Conservation (phyloP, 2,797 vertebrate genomes). For the Carcharodon carcharias region DNA sequence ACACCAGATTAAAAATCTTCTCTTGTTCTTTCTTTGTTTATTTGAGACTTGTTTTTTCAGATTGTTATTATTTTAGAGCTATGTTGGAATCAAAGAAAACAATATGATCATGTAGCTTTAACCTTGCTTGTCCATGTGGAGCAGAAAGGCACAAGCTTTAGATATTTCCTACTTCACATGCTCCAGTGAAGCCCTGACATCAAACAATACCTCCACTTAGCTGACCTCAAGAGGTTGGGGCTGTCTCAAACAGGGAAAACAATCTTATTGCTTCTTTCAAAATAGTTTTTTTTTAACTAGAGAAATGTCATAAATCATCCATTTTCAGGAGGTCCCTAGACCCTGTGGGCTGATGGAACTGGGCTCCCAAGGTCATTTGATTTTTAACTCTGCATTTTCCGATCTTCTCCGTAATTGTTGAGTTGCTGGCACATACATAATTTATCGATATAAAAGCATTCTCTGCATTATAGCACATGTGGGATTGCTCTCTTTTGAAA, state of each 20-base stretch:
- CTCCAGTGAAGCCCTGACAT: background rate
- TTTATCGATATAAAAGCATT: background rate
- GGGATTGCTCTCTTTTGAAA: background rate
- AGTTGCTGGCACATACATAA: background rate
- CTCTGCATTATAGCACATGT: background rate
- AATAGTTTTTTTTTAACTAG: background rate
- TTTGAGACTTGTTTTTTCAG: background rate
- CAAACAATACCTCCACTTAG: background rate
- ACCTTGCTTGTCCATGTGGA: background rate
- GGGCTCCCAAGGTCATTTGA: background rate
- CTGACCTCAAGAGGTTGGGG: background rate
- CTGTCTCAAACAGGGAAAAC: background rate
- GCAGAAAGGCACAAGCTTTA: background rate
- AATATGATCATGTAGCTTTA: background rate
- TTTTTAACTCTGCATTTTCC: background rate
- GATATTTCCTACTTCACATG: background rate
- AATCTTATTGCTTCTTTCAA: background rate
- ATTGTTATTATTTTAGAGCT: background rate
- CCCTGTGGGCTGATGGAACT: background rate
- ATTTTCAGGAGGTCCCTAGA: background rate
- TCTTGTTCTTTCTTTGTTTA: background rate
- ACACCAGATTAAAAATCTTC: background rate
- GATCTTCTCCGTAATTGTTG: background rate
- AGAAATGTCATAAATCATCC: background rate
- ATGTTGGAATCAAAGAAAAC: background rate